Conservation (phyloP, 2,888 invertebrate genomes). For the Gortyna flavago region DNA sequence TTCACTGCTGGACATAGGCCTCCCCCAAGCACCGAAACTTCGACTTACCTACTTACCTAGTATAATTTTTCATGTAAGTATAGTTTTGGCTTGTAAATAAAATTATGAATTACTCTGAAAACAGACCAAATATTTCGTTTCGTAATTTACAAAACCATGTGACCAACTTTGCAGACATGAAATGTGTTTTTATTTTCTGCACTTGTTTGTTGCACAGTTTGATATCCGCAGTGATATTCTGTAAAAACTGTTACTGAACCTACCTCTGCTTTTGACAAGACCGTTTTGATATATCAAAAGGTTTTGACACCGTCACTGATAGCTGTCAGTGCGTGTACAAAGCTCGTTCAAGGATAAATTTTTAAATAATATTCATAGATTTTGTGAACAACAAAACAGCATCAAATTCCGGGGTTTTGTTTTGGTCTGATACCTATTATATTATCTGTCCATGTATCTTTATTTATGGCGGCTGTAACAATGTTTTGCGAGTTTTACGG, state of each 20-base stretch:
- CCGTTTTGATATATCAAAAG: conserved; percentile 4
- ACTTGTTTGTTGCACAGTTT: conserved; percentile 1
- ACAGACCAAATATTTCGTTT: not conserved
- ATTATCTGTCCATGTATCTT: conserved; percentile 31
- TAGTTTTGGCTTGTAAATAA: too few species aligned
- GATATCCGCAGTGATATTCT: not conserved
- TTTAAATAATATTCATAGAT: not conserved
- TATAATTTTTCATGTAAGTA: not conserved
- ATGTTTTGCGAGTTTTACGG: conserved; percentile 38
- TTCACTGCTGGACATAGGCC: too few species aligned
- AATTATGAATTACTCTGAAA: not conserved
- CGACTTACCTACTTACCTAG: not conserved
- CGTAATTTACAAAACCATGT: conserved; percentile 3
- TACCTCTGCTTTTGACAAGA: conserved; percentile 1
- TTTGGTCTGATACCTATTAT: conserved; percentile 20
- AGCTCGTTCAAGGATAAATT: not conserved
- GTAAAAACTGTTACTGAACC: not conserved
- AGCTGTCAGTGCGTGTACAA: conserved; percentile 6
- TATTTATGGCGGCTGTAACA: conserved; percentile 37
- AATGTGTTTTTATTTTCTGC: conserved; percentile 7
- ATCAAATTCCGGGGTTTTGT: conserved; percentile 17
- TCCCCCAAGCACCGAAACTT: too few species aligned
- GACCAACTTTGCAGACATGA: conserved; percentile 3
- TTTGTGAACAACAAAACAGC: conserved; percentile 23
- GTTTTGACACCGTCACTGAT: conserved; percentile 17